Base-by-base conservation (phyloP, 2,888 invertebrate genomes). In the Thumatha senex region DNA sequence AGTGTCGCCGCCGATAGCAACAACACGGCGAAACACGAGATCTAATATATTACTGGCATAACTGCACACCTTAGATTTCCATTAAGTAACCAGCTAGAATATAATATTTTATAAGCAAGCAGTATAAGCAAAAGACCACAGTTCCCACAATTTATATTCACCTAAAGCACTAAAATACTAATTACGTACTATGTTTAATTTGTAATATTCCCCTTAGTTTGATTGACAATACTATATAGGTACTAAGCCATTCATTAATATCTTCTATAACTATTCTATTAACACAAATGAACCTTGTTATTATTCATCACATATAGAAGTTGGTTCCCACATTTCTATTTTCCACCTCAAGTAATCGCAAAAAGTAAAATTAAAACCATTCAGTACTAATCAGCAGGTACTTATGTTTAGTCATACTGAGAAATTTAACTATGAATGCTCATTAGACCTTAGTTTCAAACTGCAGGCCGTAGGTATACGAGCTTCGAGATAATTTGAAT, bases 401-500 rank as follows among this genome's bases (percentile, higher is more conserved):
- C 63, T 69, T 74, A 76, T 74, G 70, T 56, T 49, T 53, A 58
- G 68, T 56, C 72, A 71, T 63, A 68, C 63, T 62, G 51, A 53
- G 60, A 58, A 61, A 69, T 69, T 69, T 63, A 49, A 64, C 54
- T 70, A 66, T 57, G 70, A 72, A 72, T 72, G 64, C 72, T 66
- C 68, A 68, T 76, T 75, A 66, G 70, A 59, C 34, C 58, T 48
- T 51, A 41, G 60, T 62, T 69, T 61, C 54, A 63, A 65, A 65
- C 56, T 63, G 50, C 30, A 35, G 40, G 45, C 31, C 56, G 34
- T 65, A 56, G 52, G 48, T 51, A 61, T 55, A 61, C 55, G 61
- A 59, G 58, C 56, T 64, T 67, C 63, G 54, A 72, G 70, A 74
- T 67, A 72, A 74, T 75, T 77, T 74, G 71, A 77, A 78, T 74